Evolutionary conservation across 2,888 invertebrate species (phyloP).

Genomic region (Ophion ventricosus): DNA sequence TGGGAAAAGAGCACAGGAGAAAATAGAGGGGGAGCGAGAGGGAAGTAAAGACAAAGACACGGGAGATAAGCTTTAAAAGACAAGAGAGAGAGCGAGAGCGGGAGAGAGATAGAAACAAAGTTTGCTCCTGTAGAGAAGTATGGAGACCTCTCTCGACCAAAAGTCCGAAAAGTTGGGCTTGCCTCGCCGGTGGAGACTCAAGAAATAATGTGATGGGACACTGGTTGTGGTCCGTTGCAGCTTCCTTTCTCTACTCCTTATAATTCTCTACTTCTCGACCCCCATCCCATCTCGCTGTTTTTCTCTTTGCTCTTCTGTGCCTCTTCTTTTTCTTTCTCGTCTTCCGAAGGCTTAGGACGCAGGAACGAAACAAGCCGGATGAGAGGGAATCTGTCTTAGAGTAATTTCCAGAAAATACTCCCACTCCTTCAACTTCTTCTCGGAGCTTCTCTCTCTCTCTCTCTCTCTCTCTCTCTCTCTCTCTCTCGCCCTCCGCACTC

Average conservation of each 20-base stretch:
- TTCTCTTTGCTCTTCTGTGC: neutral
- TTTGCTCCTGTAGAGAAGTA: slow-evolving; percentile 24
- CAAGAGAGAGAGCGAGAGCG: neutral
- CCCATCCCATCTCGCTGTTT: neutral
- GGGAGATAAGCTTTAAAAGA: slow-evolving; percentile 30
- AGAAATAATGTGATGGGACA: slow-evolving; percentile 63
- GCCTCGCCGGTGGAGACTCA: slow-evolving; percentile 36
- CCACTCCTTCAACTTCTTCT: slow-evolving; percentile 33
- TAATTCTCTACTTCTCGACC: slow-evolving; percentile 28
- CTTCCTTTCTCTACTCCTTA: slow-evolving; percentile 57
- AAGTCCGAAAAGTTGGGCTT: slow-evolving; percentile 56
- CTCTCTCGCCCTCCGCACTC: neutral
- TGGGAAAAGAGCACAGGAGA: slow-evolving; percentile 7
- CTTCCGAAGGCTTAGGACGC: slow-evolving; percentile 29
- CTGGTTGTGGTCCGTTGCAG: slow-evolving; percentile 54
- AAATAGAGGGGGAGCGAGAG: neutral
- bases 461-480: neutral
- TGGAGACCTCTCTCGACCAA: slow-evolving; percentile 22
- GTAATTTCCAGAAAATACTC: slow-evolving; percentile 64
- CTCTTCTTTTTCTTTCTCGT: slow-evolving; percentile 34
- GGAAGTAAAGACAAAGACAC: slow-evolving; percentile 24
- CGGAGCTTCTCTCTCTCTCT: neutral
- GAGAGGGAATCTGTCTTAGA: slow-evolving; percentile 51
- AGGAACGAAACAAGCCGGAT: slow-evolving; percentile 54
- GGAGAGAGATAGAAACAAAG: slow-evolving; percentile 29